Evolutionary conservation across 2,888 invertebrate species (phyloP).

Genomic region (Colletes collaris): DNA sequence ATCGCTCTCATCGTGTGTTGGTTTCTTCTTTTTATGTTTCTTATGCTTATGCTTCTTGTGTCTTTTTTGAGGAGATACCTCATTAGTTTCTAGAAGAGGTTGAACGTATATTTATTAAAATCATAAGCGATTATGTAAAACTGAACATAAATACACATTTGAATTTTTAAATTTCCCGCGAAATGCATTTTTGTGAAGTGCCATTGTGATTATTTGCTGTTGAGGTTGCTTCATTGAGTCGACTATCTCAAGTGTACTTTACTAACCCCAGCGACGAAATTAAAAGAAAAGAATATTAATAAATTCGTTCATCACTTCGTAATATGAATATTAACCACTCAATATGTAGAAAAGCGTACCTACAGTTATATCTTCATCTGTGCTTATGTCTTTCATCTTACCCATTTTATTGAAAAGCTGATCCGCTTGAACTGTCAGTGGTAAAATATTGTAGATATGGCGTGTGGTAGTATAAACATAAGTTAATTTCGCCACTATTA

Average conservation of each 20-base stretch:
- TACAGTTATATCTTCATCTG: constrained; percentile 73
- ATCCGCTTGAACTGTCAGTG: constrained; percentile 12
- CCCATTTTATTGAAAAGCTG: constrained; percentile 65
- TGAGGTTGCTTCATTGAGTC: constrained; percentile 8
- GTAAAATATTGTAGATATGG: constrained; percentile 4
- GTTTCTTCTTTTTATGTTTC: constrained; percentile 85
- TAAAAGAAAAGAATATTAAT: constrained; percentile 20
- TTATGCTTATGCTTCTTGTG: constrained; percentile 88
- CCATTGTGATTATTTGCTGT: not conserved
- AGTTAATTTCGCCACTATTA: constrained; percentile 1
- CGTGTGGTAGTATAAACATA: not conserved
- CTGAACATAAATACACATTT: not conserved
- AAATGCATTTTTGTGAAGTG: constrained; percentile 8
- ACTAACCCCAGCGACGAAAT: constrained; percentile 33
- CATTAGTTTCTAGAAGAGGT: constrained; percentile 58
- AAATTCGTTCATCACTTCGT: not conserved
- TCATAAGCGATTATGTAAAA: not conserved
- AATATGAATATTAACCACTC: constrained; percentile 24
- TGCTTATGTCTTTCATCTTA: constrained; percentile 72
- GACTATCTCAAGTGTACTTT: not conserved
- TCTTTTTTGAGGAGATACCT: constrained; percentile 84
- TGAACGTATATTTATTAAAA: not conserved
- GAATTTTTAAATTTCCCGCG: constrained; percentile 26
- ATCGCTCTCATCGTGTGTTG: constrained; percentile 85
- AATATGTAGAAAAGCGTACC: constrained; percentile 62